Evolutionary conservation across 2,888 invertebrate genomes (phyloP).

Genomic region (Thecophora atra): DNA sequence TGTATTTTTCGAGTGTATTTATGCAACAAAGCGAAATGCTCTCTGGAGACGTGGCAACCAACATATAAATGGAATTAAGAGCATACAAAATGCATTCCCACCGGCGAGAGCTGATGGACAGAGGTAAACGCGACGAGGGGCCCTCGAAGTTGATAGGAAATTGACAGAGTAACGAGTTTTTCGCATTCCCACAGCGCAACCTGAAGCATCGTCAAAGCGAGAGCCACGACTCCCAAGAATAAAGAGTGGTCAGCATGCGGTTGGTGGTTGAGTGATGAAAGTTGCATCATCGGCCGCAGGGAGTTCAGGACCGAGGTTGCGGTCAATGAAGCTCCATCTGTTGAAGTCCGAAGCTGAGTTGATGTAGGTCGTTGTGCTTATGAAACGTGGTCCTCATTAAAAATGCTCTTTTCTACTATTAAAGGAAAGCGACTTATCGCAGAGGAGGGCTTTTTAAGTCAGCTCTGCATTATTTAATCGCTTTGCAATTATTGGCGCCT

Average conservation of each 20-base stretch:
- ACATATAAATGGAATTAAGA: conserved; percentile 66
- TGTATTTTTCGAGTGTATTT: background rate
- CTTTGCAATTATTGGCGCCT: background rate
- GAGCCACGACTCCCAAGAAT: background rate
- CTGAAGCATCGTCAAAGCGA: background rate
- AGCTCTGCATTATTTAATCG: conserved; percentile 1
- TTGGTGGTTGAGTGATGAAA: background rate
- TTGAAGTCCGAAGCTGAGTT: background rate
- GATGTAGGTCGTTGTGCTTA: conserved; percentile 29
- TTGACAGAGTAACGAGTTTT: conserved; percentile 33
- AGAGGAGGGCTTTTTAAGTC: background rate
- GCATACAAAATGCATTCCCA: conserved; percentile 47
- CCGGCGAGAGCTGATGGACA: conserved; percentile 8
- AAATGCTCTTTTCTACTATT: conserved; percentile 21
- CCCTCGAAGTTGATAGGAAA: background rate
- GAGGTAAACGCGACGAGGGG: conserved; percentile 14
- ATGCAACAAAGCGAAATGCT: conserved; percentile 40
- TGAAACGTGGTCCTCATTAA: conserved; percentile 11
- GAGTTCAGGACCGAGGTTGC: background rate
- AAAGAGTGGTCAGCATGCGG: background rate
- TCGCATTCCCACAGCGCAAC: conserved; percentile 18
- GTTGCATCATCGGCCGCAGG: background rate
- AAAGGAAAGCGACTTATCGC: background rate
- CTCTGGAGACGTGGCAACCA: conserved; percentile 55
- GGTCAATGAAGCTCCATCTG: background rate